These are phyloP conservation scores for Paramisgurnus dabryanus DNA, from an alignment of 2,113 vertebrate genomes.

Conservation along the genomic window DNA sequence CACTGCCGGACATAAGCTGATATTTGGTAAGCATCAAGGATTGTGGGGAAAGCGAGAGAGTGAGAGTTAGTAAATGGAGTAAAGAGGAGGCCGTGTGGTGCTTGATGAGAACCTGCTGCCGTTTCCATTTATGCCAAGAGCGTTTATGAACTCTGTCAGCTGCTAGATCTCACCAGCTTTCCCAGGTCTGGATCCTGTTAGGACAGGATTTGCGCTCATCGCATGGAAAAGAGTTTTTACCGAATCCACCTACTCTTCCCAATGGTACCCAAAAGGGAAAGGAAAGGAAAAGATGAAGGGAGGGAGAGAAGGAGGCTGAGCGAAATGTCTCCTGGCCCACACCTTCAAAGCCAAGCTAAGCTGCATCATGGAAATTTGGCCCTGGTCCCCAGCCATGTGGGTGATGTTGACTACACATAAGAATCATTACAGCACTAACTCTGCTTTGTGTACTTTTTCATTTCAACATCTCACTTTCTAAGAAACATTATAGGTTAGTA, in stretches of 20 bases:
- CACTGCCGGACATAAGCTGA: slow-evolving; percentile 21
- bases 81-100: slow-evolving; percentile 37
- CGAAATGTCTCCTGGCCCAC: slow-evolving; percentile 73
- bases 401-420: slow-evolving; percentile 74
- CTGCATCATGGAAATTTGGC: slow-evolving; percentile 97
- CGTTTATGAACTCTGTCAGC: slow-evolving; percentile 80
- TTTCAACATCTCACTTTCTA: slow-evolving; percentile 42
- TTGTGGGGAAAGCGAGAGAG: slow-evolving; percentile 13
- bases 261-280: slow-evolving; percentile 64
- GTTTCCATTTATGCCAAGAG: slow-evolving; percentile 55
- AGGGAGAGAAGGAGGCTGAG: slow-evolving; percentile 18
- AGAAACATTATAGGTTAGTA: slow-evolving; percentile 40
- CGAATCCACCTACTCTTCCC: slow-evolving; percentile 70
- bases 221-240: slow-evolving; percentile 75
- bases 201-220: slow-evolving; percentile 75
- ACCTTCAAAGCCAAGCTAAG: slow-evolving; percentile 77
- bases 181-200: slow-evolving; percentile 74
- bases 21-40: slow-evolving; percentile 43
- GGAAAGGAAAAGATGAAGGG: slow-evolving; percentile 44
- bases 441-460: slow-evolving; percentile 50
- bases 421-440: slow-evolving; percentile 70
- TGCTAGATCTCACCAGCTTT: slow-evolving; percentile 64
- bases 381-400: slow-evolving; percentile 59
- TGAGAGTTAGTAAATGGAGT: slow-evolving; percentile 25
- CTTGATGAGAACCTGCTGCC: slow-evolving; percentile 67